These are phyloP conservation scores for Umimayanthus kanabou DNA, from an alignment of 92 coral and sea anemone genomes.

Conservation along the genomic window DNA sequence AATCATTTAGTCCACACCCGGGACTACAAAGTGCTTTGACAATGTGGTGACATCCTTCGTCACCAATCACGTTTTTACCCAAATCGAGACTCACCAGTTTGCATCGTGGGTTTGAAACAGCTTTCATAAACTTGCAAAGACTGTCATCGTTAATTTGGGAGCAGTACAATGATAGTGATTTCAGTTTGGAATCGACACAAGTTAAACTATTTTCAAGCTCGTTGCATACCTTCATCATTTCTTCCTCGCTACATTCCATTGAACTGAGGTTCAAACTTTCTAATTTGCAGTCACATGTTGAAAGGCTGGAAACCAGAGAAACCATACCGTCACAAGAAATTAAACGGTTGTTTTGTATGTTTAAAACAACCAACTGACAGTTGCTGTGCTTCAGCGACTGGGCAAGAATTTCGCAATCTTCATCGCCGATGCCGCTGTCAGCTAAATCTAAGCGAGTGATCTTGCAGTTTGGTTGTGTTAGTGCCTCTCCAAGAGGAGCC, in stretches of 20 bases:
- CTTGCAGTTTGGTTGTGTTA: constrained; percentile 18
- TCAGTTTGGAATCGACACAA: neutral
- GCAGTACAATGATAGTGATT: neutral
- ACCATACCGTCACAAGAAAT: constrained; percentile 8
- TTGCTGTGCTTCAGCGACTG: neutral
- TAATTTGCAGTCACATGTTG: neutral
- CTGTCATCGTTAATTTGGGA: constrained; percentile 16
- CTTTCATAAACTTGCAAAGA: neutral
- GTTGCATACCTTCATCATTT: neutral
- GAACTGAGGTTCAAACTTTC: constrained; percentile 29
- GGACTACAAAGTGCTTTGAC: constrained; percentile 23
- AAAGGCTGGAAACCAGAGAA: constrained; percentile 22
- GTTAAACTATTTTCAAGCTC: neutral
- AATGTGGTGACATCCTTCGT: constrained; percentile 30
- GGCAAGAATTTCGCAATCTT: constrained; percentile 11
- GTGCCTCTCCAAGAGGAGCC: constrained; percentile 51
- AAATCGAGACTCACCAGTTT: constrained; percentile 1
- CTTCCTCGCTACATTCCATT: constrained; percentile 2
- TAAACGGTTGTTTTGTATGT: constrained; percentile 1
- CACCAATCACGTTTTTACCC: constrained; percentile 7
- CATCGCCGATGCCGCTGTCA: constrained; percentile 11
- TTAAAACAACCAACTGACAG: constrained; percentile 2
- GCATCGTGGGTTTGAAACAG: constrained; percentile 18
- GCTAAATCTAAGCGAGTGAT: constrained; percentile 5
- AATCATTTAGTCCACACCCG: neutral